phyloP scores from a whole-genome alignment of 1,140 invertebrate genomes.

The Listronotus bonariensis region DNA sequence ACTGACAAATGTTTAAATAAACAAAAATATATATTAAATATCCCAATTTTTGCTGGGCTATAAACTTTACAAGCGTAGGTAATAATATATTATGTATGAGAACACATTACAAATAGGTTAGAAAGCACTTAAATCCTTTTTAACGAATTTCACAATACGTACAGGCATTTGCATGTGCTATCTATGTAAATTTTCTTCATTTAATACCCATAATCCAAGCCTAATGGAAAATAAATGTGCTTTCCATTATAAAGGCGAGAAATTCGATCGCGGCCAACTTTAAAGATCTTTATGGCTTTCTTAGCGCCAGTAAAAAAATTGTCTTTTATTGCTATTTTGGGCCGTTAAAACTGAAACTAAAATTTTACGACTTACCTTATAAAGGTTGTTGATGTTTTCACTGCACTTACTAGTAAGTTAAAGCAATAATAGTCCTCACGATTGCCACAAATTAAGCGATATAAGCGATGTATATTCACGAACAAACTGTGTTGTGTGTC shows the following conservation, averaged over 20 bases:
- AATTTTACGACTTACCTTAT: neutral
- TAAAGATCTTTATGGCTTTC: slow-evolving; percentile 11
- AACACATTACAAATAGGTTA: slow-evolving; percentile 5
- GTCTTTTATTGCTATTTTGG: neutral
- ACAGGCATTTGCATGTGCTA: neutral
- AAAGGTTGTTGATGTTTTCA: slow-evolving; percentile 1
- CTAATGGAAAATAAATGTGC: slow-evolving; percentile 6
- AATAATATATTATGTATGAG: neutral
- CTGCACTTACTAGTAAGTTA: neutral
- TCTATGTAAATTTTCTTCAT: slow-evolving; percentile 3
- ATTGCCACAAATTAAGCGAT: slow-evolving; percentile 9
- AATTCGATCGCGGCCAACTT: slow-evolving; percentile 12
- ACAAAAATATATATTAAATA: too few relatives aligned
- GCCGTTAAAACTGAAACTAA: neutral
- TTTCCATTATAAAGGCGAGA: slow-evolving; percentile 3
- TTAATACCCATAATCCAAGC: slow-evolving; percentile 2
- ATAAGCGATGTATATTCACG: slow-evolving; percentile 10
- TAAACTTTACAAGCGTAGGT: too few relatives aligned
- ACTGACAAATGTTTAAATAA: too few relatives aligned
- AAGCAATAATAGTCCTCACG: slow-evolving; percentile 2
- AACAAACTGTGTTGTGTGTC: slow-evolving; percentile 9
- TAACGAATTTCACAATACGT: neutral
- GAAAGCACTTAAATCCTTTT: neutral
- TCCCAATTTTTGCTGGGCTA: too few relatives aligned
- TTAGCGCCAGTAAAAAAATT: neutral